phyloP scores from a whole-genome alignment of 2,888 invertebrate genomes.

The Chironomus riparius region DNA sequence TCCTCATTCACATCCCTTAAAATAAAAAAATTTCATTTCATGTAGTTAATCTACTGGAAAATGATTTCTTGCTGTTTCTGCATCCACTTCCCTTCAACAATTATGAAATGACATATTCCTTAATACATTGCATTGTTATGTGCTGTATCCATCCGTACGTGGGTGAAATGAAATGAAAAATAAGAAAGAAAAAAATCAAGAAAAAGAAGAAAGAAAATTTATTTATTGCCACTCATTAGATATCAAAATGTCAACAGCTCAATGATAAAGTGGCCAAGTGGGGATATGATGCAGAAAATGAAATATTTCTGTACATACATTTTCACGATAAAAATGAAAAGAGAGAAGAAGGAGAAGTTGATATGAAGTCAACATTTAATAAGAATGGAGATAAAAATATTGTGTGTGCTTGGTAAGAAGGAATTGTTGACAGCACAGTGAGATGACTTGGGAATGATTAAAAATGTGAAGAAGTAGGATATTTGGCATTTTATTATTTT shows the following conservation, averaged over 20 bases:
- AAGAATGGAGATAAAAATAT: neutral
- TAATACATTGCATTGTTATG: neutral
- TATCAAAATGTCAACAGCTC: constrained; percentile 26
- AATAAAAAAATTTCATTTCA: neutral
- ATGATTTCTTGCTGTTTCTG: neutral
- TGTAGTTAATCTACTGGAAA: constrained; percentile 23
- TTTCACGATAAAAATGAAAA: neutral
- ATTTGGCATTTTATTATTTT: no score
- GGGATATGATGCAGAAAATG: constrained; percentile 10
- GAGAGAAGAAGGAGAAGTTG: neutral
- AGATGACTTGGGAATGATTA: no score
- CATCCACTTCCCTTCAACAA: constrained; percentile 3
- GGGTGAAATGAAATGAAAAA: neutral
- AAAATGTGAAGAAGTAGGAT: no score
- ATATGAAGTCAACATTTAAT: constrained; percentile 1
- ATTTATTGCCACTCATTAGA: constrained; percentile 21
- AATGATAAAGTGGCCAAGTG: constrained; percentile 22
- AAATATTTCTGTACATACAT: neutral
- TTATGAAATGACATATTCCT: constrained; percentile 2
- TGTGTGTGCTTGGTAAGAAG: neutral
- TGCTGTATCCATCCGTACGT: neutral
- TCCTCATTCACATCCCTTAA: neutral
- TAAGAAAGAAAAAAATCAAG: neutral
- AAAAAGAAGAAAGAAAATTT: constrained; percentile 1
- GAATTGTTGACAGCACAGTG: constrained; percentile 2